Conservation (phyloP, 92 coral and sea anemone genomes). For the Micromussa lordhowensis region DNA sequence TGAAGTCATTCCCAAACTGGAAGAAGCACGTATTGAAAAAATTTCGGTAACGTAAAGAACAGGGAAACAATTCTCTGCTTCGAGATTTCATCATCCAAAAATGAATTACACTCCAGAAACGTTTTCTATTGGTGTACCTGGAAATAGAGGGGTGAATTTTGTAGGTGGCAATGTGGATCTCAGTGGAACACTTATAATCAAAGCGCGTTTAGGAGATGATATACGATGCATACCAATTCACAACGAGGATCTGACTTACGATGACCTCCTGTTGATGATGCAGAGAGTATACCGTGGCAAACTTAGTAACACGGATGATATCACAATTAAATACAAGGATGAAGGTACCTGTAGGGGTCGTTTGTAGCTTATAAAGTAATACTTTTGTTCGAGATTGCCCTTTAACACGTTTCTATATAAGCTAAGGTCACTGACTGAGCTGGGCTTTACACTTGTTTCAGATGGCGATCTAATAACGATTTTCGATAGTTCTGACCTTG, state of each 20-base stretch:
- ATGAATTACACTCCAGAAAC: conserved; percentile 88
- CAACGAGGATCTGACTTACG: conserved; percentile 98
- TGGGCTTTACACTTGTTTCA: conserved; percentile 24
- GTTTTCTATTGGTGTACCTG: conserved; percentile 72
- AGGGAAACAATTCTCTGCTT: neutral
- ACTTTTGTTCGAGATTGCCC: neutral
- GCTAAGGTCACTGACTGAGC: too few relatives aligned
- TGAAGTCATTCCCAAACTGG: conserved; percentile 38
- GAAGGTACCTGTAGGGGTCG: conserved; percentile 70
- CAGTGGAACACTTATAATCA: conserved; percentile 88
- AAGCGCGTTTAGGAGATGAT: conserved; percentile 98
- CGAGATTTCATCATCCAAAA: neutral
- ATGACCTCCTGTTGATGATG: conserved; percentile 96
- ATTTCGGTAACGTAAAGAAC: neutral
- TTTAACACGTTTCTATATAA: neutral
- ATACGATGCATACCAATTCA: conserved; percentile 97
- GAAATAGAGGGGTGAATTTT: conserved; percentile 76
- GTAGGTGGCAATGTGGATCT: conserved; percentile 85
- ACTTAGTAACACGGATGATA: conserved; percentile 88
- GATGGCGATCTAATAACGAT: conserved; percentile 99
- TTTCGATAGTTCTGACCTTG: conserved; percentile 94
- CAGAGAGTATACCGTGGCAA: conserved; percentile 95
- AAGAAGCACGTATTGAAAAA: conserved; percentile 2
- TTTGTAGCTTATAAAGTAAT: neutral
- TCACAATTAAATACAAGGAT: conserved; percentile 94